phyloP scores from a whole-genome alignment of 1,140 invertebrate species.

The Drosophila cardini region DNA sequence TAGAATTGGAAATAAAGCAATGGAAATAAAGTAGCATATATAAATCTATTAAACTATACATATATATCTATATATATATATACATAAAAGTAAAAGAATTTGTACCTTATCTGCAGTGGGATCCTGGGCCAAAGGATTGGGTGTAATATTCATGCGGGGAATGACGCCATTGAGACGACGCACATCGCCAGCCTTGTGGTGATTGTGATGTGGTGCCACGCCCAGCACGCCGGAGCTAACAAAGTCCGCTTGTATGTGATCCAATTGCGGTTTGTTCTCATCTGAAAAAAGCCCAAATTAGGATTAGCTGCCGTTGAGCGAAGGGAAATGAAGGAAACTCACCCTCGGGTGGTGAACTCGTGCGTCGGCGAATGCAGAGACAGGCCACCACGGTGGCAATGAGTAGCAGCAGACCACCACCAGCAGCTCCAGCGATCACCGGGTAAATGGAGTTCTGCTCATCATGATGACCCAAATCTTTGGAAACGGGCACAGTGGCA shows the following conservation, averaged over 20 bases:
- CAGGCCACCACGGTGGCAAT: constrained; percentile 77
- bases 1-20: constrained; percentile 27
- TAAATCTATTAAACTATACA: not conserved
- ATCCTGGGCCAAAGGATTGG: constrained; percentile 88
- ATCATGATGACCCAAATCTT: constrained; percentile 49
- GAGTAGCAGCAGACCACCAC: constrained; percentile 70
- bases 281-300: constrained; percentile 19
- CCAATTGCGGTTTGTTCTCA: constrained; percentile 81
- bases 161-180: constrained; percentile 87
- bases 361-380: constrained; percentile 84
- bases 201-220: constrained; percentile 67
- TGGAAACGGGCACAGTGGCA: constrained; percentile 35
- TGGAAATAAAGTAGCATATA: constrained; percentile 32
- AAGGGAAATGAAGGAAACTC: not conserved
- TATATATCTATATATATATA: no score
- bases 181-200: constrained; percentile 68
- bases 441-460: constrained; percentile 74
- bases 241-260: constrained; percentile 86
- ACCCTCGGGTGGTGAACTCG: constrained; percentile 85
- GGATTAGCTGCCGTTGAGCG: not conserved
- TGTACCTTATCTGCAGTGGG: constrained; percentile 77
- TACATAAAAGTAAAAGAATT: no score
- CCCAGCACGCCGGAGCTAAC: constrained; percentile 78
- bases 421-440: constrained; percentile 73
- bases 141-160: constrained; percentile 89